Base-by-base conservation (phyloP, 2,888 invertebrate species). In the Hemistola chrysoprasaria region DNA sequence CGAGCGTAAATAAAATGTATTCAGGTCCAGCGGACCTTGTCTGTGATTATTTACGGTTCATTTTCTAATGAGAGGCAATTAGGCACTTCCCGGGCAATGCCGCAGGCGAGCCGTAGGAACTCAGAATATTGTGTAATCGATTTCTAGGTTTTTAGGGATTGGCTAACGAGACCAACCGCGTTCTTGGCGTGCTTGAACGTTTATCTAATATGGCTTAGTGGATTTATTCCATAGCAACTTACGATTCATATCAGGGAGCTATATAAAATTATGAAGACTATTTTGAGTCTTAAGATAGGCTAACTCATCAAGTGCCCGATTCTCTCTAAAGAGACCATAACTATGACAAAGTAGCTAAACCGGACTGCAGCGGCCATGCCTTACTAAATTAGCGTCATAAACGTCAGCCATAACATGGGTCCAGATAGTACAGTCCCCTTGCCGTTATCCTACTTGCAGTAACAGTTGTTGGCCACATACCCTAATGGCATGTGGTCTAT, bases 391-490 rank as follows among this genome's bases (percentile, higher is more conserved):
- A 3, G 4, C 23, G 22, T 25, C 34, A 34, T 33, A 43, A 43
- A 26, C 22, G 10, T 29, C 26, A 31, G 8, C 6, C 24, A 6
- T 20, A 43, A 45, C 42, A 32, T 35, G 42, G 52, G 44, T 40
- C 41, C 37, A 31, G 37, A 40, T 46, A 48, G 53, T n/a, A n/a
- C n/a, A n/a, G n/a, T n/a, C n/a, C n/a, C 3, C 16, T 41, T 11
- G 56, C 73, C 75, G 76, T 72, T 75, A 75, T 70, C 67, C 70
- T 62, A 63, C 56, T 37, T 47, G 45, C 44, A 57, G 56, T 71
- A 75, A 73, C 75, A 68, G 76, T 74, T 64, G 56, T 65, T 50
- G 39, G 30, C 53, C 46, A 61, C 57, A 35, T 53, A 53, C 54
- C 46, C 45, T 52, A 50, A 49, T 54, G 59, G 59, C 61, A 67